A percentile compares a stretch with the other conserved stretches of the same genome.
phyloP scores from a whole-genome alignment of 2,113 vertebrate species.

The Pan paniscus region DNA sequence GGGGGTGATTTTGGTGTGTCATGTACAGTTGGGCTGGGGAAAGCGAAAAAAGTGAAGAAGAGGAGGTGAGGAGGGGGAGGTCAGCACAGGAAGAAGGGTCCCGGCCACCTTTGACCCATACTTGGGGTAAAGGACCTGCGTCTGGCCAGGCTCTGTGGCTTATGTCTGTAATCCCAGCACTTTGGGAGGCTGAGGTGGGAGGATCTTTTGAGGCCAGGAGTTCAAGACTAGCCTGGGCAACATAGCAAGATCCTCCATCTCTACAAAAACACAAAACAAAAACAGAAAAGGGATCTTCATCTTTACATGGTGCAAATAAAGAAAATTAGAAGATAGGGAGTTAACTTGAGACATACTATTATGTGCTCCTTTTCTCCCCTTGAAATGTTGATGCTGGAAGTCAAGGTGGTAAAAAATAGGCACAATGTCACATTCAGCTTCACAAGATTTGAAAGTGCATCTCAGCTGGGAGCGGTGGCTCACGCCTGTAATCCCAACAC shows the following conservation, averaged over 20 bases:
- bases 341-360: too few species aligned
- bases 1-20: background rate
- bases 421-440: background rate
- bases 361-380: background rate
- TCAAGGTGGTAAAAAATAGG: background rate
- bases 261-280: too few species aligned
- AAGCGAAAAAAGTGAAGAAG: background rate
- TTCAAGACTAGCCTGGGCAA: too few species aligned
- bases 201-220: too few species aligned
- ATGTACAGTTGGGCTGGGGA: background rate
- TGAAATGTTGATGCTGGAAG: background rate
- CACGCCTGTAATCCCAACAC: too few species aligned
- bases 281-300: too few species aligned
- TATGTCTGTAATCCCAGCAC: too few species aligned
- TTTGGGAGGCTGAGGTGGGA: too few species aligned
- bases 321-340: background rate
- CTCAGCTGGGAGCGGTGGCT: too few species aligned
- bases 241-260: too few species aligned
- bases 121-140: background rate
- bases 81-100: background rate
- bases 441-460: background rate
- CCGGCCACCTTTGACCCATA: fast-evolving
- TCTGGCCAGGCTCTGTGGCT: too few species aligned
- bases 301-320: background rate
- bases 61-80: too few species aligned